Evolutionary conservation across 2,888 invertebrate genomes (phyloP), one percentile per base, ranked within the genome.

Genomic region (Coelopa pilipes): DNA sequence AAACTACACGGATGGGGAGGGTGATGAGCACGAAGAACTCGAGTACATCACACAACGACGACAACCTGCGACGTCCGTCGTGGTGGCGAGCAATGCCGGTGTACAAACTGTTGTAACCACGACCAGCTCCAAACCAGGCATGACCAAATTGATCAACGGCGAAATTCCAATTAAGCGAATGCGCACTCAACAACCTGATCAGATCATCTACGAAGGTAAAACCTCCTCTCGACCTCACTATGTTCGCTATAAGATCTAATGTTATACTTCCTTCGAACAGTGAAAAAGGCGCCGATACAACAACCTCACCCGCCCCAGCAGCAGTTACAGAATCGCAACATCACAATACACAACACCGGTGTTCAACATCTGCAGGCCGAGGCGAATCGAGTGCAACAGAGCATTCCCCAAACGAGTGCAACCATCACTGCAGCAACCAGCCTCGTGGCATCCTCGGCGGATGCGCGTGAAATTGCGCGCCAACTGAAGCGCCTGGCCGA

Each of bases 401-500:
- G 24, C 10, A 4, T 13, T 12, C 75, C 66, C 19, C 67, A 21
- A 74, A 73, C 67, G 50, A 73, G 66, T 46, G 71, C 76, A 68
- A 55, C 53, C 21, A 47, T 74, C 34, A 69, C 73, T 50, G 72
- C 76, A 67, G 60, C 69, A 17, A 47, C n/a, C 57, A 55, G 70
- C 11, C 12, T 24, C 50, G 78, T 76, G 72, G 69, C 71, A 71
- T 73, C 45, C 17, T 73, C 76, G 12, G 73, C 75, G 47, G 87
- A 86, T 77, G 80, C 82, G 13, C 85, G 84, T 59, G 83, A 83
- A 69, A 80, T 86, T 21, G 84, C 84, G 9, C 78, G 81, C 9
- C 87, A 87, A 72, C 77, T 87, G 2, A 87, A 86, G 68, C 83
- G 87, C 0, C 63, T 87, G 76, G 87, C 87, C n/a, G 86, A 87